Conservation (phyloP, 2,888 invertebrate species). For the Lymantria dispar region DNA sequence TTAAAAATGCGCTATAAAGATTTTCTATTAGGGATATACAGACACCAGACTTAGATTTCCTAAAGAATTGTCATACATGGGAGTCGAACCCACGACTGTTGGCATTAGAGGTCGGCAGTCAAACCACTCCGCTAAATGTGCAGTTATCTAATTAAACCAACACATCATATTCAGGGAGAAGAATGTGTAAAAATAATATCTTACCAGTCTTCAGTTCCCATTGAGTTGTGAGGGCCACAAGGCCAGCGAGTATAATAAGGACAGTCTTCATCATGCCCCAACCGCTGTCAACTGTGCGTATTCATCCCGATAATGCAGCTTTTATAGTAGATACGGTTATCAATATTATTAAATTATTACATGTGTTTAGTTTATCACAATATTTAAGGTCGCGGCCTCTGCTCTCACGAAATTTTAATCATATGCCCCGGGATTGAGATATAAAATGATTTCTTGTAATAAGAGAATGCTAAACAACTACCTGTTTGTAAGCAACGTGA, state of each 20-base stretch:
- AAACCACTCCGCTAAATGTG: no score
- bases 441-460: background rate
- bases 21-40: no score
- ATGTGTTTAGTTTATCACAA: background rate
- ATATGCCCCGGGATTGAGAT: background rate
- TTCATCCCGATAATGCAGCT: background rate
- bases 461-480: background rate
- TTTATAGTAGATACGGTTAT: constrained; percentile 13
- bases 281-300: constrained; percentile 39
- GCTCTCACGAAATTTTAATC: background rate
- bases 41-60: no score
- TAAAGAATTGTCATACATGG: no score
- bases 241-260: constrained; percentile 45
- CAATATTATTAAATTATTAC: background rate
- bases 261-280: constrained; percentile 56
- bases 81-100: no score
- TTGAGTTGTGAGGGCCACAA: constrained; percentile 41
- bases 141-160: no score
- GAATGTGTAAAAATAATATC: background rate
- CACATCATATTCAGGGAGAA: background rate
- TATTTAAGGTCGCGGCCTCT: background rate
- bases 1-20: no score
- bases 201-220: constrained; percentile 33
- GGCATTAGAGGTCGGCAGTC: background rate
- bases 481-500: no score